phyloP scores from a whole-genome alignment of 2,113 vertebrate genomes.

The Piprites chloris region DNA sequence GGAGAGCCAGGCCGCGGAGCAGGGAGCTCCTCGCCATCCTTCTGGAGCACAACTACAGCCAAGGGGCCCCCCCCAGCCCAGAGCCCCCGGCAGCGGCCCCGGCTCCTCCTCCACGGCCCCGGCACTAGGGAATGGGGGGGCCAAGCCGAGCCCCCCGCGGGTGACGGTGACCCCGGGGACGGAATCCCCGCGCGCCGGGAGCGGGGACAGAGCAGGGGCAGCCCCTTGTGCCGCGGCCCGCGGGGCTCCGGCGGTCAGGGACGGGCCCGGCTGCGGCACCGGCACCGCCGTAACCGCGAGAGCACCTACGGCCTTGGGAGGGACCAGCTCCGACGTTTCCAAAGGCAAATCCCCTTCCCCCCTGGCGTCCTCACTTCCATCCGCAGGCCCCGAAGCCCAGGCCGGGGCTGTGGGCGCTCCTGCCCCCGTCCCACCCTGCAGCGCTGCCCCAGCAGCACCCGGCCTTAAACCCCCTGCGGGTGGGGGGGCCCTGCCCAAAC shows the following conservation, averaged over 20 bases:
- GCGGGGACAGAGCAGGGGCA: not conserved
- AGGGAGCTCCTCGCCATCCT: constrained; percentile 48
- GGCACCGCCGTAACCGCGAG: rapidly evolving
- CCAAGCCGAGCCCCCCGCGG: not conserved
- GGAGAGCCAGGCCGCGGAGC: constrained; percentile 35
- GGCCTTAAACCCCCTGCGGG: constrained; percentile 49
- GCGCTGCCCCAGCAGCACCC: not conserved
- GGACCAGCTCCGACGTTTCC: not conserved
- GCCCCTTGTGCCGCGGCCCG: not conserved
- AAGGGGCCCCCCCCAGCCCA: constrained; percentile 20
- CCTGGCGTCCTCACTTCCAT: not conserved
- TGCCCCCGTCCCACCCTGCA: not conserved
- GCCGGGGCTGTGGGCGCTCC: not conserved
- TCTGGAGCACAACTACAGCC: constrained; percentile 82
- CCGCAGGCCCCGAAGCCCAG: constrained; percentile 16
- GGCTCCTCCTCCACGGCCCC: not conserved
- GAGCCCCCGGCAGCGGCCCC: not conserved
- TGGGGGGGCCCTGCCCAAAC: constrained; percentile 54
- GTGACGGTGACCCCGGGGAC: not conserved
- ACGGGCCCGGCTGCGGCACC: not conserved
- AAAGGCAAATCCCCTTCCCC: not conserved
- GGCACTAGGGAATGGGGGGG: not conserved
- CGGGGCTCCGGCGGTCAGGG: not conserved
- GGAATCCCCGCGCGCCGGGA: not conserved
- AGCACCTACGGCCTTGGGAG: not conserved